phyloP scores from a whole-genome alignment of 1,140 invertebrate species.

The Monochamus saltuarius region DNA sequence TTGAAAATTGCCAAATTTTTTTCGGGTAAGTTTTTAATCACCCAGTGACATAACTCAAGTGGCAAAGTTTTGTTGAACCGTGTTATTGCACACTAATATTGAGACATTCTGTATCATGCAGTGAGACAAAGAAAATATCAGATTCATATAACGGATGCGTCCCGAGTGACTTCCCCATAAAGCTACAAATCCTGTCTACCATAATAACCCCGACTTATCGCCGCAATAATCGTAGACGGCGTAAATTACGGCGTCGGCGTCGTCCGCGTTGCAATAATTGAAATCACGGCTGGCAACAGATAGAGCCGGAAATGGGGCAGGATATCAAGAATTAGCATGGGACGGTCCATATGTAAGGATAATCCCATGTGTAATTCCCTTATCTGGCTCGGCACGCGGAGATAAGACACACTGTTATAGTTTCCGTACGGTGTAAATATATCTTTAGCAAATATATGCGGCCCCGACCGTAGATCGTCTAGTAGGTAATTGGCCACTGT shows the following conservation, averaged over 20 bases:
- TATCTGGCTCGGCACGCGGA: slow-evolving; percentile 30
- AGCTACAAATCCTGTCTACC: too few species aligned
- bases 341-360: slow-evolving; percentile 39
- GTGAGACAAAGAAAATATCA: too few species aligned
- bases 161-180: too few species aligned
- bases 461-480: slow-evolving; percentile 3
- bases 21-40: too few species aligned
- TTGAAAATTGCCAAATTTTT: too few species aligned
- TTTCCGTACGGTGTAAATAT: slow-evolving; percentile 30
- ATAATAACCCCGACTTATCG: not conserved
- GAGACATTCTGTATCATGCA: too few species aligned
- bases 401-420: slow-evolving; percentile 37
- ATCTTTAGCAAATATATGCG: slow-evolving; percentile 24
- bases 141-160: too few species aligned
- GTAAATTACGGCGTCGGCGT: slow-evolving; percentile 1
- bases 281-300: slow-evolving; percentile 15
- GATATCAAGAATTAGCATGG: slow-evolving; percentile 36
- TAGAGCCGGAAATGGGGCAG: slow-evolving; percentile 22
- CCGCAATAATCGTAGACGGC: slow-evolving; percentile 3
- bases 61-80: too few species aligned
- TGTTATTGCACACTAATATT: too few species aligned
- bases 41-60: too few species aligned
- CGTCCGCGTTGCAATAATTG: slow-evolving; percentile 5
- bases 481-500: slow-evolving; percentile 14
- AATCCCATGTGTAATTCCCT: slow-evolving; percentile 36